Evolutionary conservation across 2,888 invertebrate species (phyloP).

Genomic region (Bhutanitis thaidina): DNA sequence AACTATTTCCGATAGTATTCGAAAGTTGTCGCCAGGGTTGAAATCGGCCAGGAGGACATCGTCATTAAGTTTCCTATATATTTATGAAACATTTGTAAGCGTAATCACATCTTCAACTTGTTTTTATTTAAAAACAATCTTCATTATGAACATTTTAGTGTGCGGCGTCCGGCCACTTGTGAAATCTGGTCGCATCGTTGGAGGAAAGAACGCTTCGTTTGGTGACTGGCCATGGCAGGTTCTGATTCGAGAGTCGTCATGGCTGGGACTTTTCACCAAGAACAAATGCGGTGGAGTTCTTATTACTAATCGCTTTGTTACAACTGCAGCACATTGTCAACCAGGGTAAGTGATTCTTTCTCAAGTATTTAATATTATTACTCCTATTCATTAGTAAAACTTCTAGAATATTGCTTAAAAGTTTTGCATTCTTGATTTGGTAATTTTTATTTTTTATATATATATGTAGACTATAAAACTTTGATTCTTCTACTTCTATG

Average conservation of each 20-base stretch:
- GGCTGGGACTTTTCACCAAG: conserved; percentile 95
- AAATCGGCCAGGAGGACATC: no score
- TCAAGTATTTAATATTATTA: background rate
- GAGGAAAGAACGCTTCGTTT: conserved; percentile 91
- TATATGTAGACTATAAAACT: background rate
- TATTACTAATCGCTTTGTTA: conserved; percentile 91
- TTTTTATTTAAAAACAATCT: no score
- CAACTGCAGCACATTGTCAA: conserved; percentile 97
- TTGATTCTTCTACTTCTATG: no score
- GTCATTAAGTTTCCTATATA: no score
- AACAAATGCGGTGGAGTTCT: conserved; percentile 97
- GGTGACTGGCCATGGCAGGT: conserved; percentile 97
- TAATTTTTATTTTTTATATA: no score
- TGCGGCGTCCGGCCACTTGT: conserved; percentile 92
- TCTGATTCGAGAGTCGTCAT: conserved; percentile 93
- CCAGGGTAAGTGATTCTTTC: conserved; percentile 83
- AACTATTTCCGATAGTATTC: no score
- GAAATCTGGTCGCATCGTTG: conserved; percentile 91
- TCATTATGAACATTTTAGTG: conserved; percentile 76
- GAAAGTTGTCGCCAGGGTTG: no score
- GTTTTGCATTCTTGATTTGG: no score
- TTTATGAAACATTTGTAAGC: no score
- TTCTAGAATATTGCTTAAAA: background rate
- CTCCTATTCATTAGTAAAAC: no score
- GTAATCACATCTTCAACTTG: no score